Evolutionary conservation across 2,888 invertebrate genomes (phyloP), one percentile per base, ranked within the genome.

Genomic region (Blastobasis adustella): DNA sequence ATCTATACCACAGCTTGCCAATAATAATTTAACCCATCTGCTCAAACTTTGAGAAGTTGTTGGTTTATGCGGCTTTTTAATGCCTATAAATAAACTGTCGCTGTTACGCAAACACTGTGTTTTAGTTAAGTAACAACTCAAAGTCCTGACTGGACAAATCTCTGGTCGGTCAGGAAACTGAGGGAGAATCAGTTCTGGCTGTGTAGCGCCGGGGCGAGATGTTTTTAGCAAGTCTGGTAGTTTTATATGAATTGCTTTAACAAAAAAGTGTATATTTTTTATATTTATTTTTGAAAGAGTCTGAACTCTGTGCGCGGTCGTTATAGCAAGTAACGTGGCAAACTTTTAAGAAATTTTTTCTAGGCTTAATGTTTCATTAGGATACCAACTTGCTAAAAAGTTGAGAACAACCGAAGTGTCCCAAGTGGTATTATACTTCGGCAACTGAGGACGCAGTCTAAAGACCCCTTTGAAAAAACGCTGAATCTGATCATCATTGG

Each of bases 1-100:
- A 42, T 59, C 59, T 10, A 61, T 50, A 4, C 58, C 58, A 45
- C 58, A 54, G 36, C 52, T 54, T 10, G 50, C 37, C 48, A 60
- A 43, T 7, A 53, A 50, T 43, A 45, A 39, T 45, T 55, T 58
- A 10, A 44, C n/a, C 44, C 44, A 45, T 3, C 36, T 10, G 23
- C 36, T 36, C 6, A 36, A n/a, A 10, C 36, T 45, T 36, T 45
- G 45, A 7, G 2, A n/a, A 10, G 45, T n/a, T 5, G 37, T 36
- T 7, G 45, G n/a, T 10, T 7, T 6, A 23, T 47, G 47, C 7
- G 47, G 47, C 4, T 23, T 8, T 39, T 47, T 47, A 10, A 47
- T 7, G 10, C 9, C 37, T 5, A 47, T 9, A 10, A 47, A 47
- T 39, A 38, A 39, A 39, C 10, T 10, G 9, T 47, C 38, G 10